Evolutionary conservation across 2,113 vertebrate species (phyloP).

Genomic region (Polypterus senegalus): DNA sequence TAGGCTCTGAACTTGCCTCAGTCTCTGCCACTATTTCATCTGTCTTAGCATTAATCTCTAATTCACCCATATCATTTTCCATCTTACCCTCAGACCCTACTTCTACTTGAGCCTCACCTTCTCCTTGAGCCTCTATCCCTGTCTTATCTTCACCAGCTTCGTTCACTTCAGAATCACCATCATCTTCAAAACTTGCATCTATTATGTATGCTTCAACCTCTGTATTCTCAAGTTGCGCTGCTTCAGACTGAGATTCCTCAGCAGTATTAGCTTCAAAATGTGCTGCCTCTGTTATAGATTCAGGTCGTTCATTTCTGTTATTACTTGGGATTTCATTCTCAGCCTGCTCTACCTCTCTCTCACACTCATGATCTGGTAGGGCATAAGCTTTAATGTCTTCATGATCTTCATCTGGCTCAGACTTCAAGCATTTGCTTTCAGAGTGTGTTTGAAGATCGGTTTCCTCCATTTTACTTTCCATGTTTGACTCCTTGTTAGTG

Average conservation of each 20-base stretch:
- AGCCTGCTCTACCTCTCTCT: not conserved
- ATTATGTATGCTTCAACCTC: constrained; percentile 2
- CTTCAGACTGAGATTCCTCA: not conserved
- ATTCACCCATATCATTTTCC: not conserved
- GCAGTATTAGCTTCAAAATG: not conserved
- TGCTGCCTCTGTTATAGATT: not conserved
- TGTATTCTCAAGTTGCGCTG: constrained; percentile 5
- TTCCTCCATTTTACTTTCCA: no score
- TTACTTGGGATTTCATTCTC: not conserved
- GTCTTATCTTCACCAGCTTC: constrained; percentile 3
- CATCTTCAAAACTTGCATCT: not conserved
- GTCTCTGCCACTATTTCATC: constrained; percentile 16
- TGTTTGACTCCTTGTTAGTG: no score
- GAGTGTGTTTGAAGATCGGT: no score
- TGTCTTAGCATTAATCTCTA: constrained; percentile 2
- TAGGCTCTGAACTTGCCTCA: not conserved
- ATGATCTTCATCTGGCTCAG: no score
- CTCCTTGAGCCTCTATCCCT: not conserved
- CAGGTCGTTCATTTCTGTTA: not conserved
- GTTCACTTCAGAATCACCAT: no score
- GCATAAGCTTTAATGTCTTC: no score
- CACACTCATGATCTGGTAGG: not conserved
- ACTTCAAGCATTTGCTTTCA: no score
- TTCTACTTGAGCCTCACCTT: no score
- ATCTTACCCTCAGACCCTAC: not conserved